Base-by-base conservation (phyloP, 2,113 vertebrate species). In the Amblyornis subalaris region DNA sequence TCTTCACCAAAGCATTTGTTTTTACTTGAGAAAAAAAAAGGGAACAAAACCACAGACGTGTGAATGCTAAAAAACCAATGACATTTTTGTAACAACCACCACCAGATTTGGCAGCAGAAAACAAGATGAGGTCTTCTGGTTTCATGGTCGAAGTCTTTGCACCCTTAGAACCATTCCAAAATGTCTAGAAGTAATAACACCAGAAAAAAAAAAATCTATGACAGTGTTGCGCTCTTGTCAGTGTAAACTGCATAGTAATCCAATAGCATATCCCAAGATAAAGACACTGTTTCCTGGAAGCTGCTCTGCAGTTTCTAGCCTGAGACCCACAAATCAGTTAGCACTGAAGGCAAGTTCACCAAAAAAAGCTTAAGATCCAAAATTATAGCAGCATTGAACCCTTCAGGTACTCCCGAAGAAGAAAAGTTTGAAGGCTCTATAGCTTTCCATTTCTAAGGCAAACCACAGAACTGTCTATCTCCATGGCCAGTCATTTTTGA, bases 1-100 rank as follows among this genome's bases (percentile, higher is more conserved):
- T 94, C 60, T 85, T 94, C 53, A 66, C n/a, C 62, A 64, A 90
- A 80, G 64, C 23, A 51, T 54, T 77, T 77, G n/a, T 36, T 93
- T 93, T 88, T 50, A 74, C n/a, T n/a, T 61, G 31, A 61, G 45
- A 85, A 26, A 23, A 29, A 86, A 92, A 65, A 64, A 79, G 83
- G 14, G 9, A 90, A 65, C 4, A 75, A 84, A 74, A 74, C 22
- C 62, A 70, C 7, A 73, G n/a, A 71, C 17, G 25, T 2, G 1
- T 38, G 19, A 87, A 70, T 1, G 3, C 38, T 62, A 31, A 65
- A 87, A 84, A 89, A 25, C 6, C 26, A 51, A 44, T 45, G 9
- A 28, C 17, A 71, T 58, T 94, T 93, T 90, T 67, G 76, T 22
- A 93, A 67, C 20, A 93, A 67, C 20, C 15, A 65, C 20, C 7